Conservation (phyloP, 2,113 vertebrate species). For the Natator depressus region DNA sequence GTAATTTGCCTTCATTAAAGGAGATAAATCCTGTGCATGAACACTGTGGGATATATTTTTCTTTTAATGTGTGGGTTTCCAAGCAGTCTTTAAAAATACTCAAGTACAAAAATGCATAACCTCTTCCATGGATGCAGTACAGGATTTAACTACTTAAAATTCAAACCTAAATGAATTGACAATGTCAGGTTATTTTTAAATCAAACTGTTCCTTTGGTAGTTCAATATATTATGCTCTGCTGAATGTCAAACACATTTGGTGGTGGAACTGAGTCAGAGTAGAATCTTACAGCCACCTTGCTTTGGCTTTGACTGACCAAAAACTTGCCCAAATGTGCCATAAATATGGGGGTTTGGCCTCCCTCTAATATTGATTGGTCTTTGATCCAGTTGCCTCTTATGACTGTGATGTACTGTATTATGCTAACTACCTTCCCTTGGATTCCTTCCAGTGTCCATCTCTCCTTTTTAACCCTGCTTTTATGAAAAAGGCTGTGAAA, state of each 20-base stretch:
- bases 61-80: accelerated
- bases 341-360: not conserved
- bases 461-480: not conserved
- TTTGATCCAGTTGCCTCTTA: not conserved
- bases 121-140: not conserved
- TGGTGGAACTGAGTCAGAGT: not conserved
- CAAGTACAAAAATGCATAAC: accelerated
- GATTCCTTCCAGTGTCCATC: not conserved
- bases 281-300: accelerated
- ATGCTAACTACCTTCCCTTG: accelerated
- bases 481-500: not conserved
- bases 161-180: accelerated
- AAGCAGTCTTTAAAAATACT: accelerated
- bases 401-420: not conserved
- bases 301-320: not conserved
- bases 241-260: not conserved
- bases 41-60: not conserved
- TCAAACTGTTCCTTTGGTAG: not conserved
- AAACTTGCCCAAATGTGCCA: not conserved
- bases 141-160: accelerated
- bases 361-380: not conserved
- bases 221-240: accelerated
- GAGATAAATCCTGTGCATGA: not conserved
- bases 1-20: accelerated
- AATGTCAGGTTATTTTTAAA: not conserved